Evolutionary conservation across 2,797 vertebrate genomes (phyloP).

Genomic region (Spinus pinus): DNA sequence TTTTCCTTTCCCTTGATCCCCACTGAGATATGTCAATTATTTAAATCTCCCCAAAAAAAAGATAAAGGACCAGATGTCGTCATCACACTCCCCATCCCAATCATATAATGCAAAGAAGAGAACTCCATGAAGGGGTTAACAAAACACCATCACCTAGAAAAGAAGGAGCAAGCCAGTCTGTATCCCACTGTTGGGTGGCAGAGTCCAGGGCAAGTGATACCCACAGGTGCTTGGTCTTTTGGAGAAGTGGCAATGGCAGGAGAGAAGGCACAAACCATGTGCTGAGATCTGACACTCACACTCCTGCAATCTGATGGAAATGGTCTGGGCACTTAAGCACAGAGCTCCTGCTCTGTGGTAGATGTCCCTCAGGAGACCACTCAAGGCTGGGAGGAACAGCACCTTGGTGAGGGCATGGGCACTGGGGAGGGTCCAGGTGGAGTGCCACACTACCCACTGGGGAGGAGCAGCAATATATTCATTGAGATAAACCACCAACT

Average conservation of each 20-base stretch:
- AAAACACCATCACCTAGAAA: not conserved
- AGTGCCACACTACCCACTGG: not conserved
- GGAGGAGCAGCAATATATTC: not conserved
- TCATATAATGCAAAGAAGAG: not conserved
- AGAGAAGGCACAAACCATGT: not conserved
- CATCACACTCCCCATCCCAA: not conserved
- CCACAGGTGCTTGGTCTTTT: not conserved
- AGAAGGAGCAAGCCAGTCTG: not conserved
- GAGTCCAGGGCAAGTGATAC: not conserved
- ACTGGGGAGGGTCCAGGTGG: fast-evolving
- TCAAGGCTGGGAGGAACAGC: not conserved
- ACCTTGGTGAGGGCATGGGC: fast-evolving
- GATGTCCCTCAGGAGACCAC: not conserved
- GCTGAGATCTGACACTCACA: not conserved
- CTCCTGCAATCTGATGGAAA: too few relatives aligned
- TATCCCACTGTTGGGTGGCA: not conserved
- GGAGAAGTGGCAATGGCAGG: not conserved
- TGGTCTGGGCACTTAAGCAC: not conserved
- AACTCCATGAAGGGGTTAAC: not conserved
- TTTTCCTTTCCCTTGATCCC: not conserved
- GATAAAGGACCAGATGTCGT: not conserved
- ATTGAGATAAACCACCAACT: not conserved
- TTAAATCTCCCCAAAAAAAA: not conserved
- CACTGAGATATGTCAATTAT: not conserved
- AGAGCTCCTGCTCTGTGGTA: not conserved